Evolutionary conservation across 2,797 vertebrate species (phyloP).

Genomic region (Glossophaga mutica): DNA sequence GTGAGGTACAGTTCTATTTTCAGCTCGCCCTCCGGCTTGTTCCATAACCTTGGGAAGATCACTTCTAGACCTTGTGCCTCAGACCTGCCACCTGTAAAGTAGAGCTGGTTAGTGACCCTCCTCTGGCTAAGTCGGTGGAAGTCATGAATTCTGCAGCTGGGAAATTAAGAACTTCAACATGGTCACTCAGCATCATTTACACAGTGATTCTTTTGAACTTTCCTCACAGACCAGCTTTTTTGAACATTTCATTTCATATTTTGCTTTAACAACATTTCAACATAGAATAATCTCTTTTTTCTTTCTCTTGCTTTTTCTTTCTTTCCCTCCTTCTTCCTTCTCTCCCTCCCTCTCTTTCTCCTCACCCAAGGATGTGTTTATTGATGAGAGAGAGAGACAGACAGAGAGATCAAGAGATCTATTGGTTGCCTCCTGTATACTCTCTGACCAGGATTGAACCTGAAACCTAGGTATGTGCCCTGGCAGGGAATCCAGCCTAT

Average conservation of each 20-base stretch:
- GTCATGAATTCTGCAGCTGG: background rate
- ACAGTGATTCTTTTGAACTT: background rate
- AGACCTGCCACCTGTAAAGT: conserved; percentile 49
- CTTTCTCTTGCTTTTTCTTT: too few species aligned
- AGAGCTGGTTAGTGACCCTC: conserved; percentile 48
- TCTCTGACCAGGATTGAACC: background rate
- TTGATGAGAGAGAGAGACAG: background rate
- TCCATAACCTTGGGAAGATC: conserved; percentile 73
- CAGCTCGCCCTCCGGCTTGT: conserved; percentile 63
- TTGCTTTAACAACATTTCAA: background rate
- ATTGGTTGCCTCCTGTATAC: background rate
- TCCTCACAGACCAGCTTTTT: background rate
- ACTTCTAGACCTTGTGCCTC: conserved; percentile 57
- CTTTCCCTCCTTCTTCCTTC: too few species aligned
- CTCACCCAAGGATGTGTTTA: background rate
- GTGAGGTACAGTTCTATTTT: conserved; percentile 67
- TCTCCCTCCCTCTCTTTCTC: background rate
- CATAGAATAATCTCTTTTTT: background rate
- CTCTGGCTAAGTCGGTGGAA: conserved; percentile 13
- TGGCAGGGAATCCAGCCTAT: background rate
- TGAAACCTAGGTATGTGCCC: too few species aligned
- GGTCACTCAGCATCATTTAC: background rate
- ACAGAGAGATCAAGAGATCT: background rate
- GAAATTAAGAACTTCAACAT: conserved; percentile 13
- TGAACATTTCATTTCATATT: background rate